Percentiles rank a stretch among this genome's conserved stretches.
Conservation (phyloP, 2,113 vertebrate genomes). For the Ceyx margarethae region DNA sequence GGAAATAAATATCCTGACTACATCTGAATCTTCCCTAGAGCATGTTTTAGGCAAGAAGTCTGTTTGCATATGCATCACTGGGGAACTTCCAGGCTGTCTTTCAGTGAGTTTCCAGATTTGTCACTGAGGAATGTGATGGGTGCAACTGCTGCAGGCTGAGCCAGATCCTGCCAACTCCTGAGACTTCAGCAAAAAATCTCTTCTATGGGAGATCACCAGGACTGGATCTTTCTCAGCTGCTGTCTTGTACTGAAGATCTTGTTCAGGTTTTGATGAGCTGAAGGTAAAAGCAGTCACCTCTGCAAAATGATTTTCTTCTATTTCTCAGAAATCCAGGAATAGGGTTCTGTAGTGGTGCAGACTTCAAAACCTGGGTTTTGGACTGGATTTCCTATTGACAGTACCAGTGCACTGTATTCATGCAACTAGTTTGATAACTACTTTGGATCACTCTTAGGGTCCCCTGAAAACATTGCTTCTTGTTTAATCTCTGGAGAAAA, state of each 20-base stretch:
- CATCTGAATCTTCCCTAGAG: background rate
- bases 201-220: background rate
- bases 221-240: background rate
- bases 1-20: background rate
- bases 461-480: background rate
- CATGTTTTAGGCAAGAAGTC: background rate
- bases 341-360: background rate
- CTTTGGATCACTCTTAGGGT: background rate
- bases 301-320: background rate
- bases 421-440: background rate
- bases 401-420: background rate
- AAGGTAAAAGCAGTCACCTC: background rate
- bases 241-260: background rate
- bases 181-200: background rate
- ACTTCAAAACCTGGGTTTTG: background rate
- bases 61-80: background rate
- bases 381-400: background rate
- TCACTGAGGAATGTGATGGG: background rate
- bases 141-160: background rate
- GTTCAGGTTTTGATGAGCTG: background rate
- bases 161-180: background rate
- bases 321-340: background rate
- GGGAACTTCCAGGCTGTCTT: background rate
- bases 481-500: background rate
- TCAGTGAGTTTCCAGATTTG: background rate